Percentiles rank a stretch among this genome's conserved stretches.
phyloP scores from a whole-genome alignment of 2,797 vertebrate species.

The Erithacus rubecula region DNA sequence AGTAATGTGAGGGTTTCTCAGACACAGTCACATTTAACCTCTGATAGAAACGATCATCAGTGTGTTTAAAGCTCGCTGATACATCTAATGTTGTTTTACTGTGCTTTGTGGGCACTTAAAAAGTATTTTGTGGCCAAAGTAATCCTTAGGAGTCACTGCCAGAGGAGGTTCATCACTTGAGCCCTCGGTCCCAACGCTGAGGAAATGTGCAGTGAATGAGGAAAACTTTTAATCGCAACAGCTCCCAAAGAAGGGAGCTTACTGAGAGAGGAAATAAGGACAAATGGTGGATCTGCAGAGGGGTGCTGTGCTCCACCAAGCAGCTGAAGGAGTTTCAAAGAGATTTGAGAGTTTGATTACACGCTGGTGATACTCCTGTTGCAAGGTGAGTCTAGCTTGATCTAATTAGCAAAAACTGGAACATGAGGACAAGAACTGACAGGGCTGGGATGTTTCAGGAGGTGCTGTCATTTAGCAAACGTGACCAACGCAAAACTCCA shows the following conservation, averaged over 20 bases:
- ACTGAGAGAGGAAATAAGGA: background rate
- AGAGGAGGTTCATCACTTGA: background rate
- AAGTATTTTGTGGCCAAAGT: background rate
- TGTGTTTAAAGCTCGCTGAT: background rate
- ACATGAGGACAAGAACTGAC: background rate
- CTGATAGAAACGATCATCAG: background rate
- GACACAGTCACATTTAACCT: background rate
- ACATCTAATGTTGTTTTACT: background rate
- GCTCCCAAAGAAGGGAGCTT: background rate
- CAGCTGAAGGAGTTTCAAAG: background rate
- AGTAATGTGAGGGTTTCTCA: background rate
- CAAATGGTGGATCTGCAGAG: background rate
- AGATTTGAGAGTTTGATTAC: slow-evolving; percentile 29
- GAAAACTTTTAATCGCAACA: background rate
- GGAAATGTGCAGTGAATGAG: background rate
- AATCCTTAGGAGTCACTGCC: background rate
- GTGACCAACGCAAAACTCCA: background rate
- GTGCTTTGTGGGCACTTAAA: background rate
- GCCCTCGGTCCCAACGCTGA: background rate
- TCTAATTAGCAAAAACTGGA: slow-evolving; percentile 9
- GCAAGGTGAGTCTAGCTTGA: background rate
- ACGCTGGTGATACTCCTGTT: background rate
- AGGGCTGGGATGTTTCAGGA: background rate
- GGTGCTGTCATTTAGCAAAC: background rate
- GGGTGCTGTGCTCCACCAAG: background rate